Evolutionary conservation across 2,888 invertebrate genomes (phyloP), one percentile per base, ranked within the genome.

Genomic region (Conchocele bisecta): DNA sequence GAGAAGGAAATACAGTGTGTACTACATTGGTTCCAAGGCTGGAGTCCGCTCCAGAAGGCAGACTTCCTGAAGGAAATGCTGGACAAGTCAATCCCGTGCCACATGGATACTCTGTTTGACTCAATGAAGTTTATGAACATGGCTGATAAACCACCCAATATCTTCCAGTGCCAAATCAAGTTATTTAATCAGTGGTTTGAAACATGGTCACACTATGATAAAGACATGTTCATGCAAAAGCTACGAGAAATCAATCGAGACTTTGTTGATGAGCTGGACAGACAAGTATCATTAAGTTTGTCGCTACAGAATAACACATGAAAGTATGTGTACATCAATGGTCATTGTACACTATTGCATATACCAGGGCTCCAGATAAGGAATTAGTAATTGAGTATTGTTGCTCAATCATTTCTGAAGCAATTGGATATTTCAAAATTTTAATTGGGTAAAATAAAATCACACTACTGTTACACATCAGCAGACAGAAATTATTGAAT

Each of bases 111-210:
- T 9, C 57, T 89, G 22, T 87, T 88, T 79, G 86, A 86, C 67
- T 86, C 88, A 3, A 83, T 89, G 83, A 78, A 78, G 41, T 56
- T 68, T 6, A 71, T 89, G 64, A 84, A 85, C 51, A 84, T 89
- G 3, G 57, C 66, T 9, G 90, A 90, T 54, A 85, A 85, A 57
- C 91, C 90, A 31, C 91, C 91, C 7, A 89, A 87, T 60, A 90
- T 92, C 29, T 91, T 91, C 75, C 88, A 91, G 79, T 91, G 91
- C 68, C 91, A 91, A 77, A 77, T 91, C 71, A 91, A 91, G 72
- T 82, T 92, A 4, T 91, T 91, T 75, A 83, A 82, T 35, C 88
- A 91, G 73, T 92, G 91, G 91, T 90, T 90, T 81, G 84, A 86
- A 29, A 70, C 75, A 4, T 92, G 92, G 92, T 84, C 85, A 61